A percentile compares a stretch with the other conserved stretches of the same genome.
Conservation (phyloP, 2,888 invertebrate genomes). For the Lasius platythorax region DNA sequence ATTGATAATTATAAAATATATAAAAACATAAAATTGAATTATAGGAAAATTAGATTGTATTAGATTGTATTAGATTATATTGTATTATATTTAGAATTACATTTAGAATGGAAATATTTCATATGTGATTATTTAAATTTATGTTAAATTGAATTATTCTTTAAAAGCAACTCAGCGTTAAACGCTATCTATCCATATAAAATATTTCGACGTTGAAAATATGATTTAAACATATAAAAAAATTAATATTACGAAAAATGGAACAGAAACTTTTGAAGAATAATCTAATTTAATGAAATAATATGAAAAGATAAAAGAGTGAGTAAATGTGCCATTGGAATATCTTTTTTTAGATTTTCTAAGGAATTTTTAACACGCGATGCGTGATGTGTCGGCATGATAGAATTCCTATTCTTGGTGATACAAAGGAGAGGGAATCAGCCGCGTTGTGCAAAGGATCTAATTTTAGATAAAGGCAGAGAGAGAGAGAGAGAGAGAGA, state of each 20-base stretch:
- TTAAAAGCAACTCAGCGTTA: background rate
- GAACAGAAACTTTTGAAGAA: background rate
- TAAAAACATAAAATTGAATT: background rate
- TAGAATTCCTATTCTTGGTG: slow-evolving; percentile 49
- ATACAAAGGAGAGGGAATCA: slow-evolving; percentile 44
- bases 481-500: slow-evolving; percentile 13
- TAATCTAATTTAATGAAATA: slow-evolving; percentile 8
- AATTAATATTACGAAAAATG: background rate
- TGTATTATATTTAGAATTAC: background rate
- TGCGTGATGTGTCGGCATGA: slow-evolving; percentile 36
- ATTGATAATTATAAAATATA: background rate
- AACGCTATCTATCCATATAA: background rate
- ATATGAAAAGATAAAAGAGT: background rate
- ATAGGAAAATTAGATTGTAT: background rate
- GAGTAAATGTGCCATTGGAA: background rate
- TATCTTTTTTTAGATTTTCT: slow-evolving; percentile 32
- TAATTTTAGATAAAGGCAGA: slow-evolving; percentile 44
- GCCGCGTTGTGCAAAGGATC: slow-evolving; percentile 30
- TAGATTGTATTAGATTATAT: background rate
- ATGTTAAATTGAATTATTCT: background rate
- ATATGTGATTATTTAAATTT: background rate
- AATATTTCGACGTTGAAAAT: background rate
- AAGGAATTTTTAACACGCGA: slow-evolving; percentile 47
- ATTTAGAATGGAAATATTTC: background rate
- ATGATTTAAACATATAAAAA: background rate